Base-by-base conservation (phyloP, 2,113 vertebrate genomes). In the Ranitomeya imitator region DNA sequence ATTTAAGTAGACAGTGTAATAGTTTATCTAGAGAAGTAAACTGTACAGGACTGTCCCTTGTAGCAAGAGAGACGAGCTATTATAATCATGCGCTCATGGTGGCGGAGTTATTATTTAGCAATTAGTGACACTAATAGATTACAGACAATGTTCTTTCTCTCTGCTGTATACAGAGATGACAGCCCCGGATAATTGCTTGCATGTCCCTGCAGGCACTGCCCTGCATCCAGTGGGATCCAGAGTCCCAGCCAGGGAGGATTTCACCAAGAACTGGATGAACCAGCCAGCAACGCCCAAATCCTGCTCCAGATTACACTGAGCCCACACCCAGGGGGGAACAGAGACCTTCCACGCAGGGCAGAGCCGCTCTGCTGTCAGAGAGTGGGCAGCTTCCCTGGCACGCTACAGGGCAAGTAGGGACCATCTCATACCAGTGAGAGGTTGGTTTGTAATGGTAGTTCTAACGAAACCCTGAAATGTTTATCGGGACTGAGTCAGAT, bases 91-190 rank as follows among this genome's bases (percentile, higher is more conserved):
- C 82, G 12, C 12, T 88, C 57, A 65, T 80, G 87, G 81, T 89
- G 87, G 87, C 31, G 71, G 54, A 89, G 81, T 78, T 89, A 89
- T 89, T 89, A 89, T 89, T 84, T 89, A 89, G 73, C 87, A 89
- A 89, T 89, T 89, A 89, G 87, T 79, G 81, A 85, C 81, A 85
- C 87, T 89, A 89, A 89, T 89, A 89, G 87, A 85, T 89, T 88
- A 88, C 83, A 65, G 87, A 79, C 87, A 60, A 63, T 85, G 81
- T 85, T 89, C 81, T 69, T 45, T 45, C 80, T 23, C 80, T 57
- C 37, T 63, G 67, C 69, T 89, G 87, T 79, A 83, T 79, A 83
- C 61, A 59, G 73, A 65, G 71, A 84, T 89, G 87, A 89, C 87
- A 89, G 87, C 63, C 45, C 59, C 11, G 82, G 71, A 67, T 89